Evolutionary conservation across 2,797 vertebrate species (phyloP).

Genomic region (Emys orbicularis): DNA sequence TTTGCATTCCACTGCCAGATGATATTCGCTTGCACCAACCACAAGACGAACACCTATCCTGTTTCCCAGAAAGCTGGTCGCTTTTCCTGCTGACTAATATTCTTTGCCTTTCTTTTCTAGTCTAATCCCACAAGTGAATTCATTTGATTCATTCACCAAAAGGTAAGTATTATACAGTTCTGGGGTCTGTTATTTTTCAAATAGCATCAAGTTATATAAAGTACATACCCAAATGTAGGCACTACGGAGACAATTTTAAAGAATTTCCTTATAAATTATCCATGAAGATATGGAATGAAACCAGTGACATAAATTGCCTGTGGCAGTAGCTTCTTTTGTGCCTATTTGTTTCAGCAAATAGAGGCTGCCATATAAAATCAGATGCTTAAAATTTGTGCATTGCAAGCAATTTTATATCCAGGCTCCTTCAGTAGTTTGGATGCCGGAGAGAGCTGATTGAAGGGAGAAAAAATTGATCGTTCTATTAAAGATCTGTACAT

Average conservation of each 20-base stretch:
- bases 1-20: not conserved
- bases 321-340: slow-evolving; percentile 30
- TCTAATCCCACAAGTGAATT: not conserved
- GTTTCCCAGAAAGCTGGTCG: not conserved
- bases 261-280: slow-evolving; percentile 41
- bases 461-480: not conserved
- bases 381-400: slow-evolving; percentile 12
- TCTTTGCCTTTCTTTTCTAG: not conserved
- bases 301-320: slow-evolving; percentile 27
- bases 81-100: not conserved
- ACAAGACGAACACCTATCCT: not conserved
- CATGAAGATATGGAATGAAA: not conserved
- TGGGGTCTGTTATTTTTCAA: not conserved
- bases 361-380: slow-evolving; percentile 51
- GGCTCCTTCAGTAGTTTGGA: not conserved
- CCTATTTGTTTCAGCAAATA: slow-evolving; percentile 71
- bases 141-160: not conserved
- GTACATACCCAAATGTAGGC: not conserved
- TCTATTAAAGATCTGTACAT: not conserved
- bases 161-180: not conserved
- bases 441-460: not conserved
- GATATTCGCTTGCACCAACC: not conserved
- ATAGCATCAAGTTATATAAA: not conserved
- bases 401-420: slow-evolving; percentile 1
- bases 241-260: not conserved